phyloP scores from a whole-genome alignment of 2,113 vertebrate genomes.

The Psammodynastes pulverulentus region DNA sequence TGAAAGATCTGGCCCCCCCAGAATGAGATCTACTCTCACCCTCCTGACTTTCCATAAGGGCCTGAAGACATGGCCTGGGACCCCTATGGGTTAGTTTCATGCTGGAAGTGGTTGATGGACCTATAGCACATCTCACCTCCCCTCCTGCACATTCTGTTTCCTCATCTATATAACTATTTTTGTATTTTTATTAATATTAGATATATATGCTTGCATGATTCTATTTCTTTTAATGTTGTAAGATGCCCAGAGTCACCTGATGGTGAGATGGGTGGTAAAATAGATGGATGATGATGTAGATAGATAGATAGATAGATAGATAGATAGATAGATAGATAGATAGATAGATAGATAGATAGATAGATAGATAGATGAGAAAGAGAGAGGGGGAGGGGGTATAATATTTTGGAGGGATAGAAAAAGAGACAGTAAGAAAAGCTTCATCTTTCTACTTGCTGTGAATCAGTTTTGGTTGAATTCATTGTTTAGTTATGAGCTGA shows the following conservation, averaged over 20 bases:
- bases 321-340: accelerated
- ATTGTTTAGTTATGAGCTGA: background rate
- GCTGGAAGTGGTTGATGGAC: background rate
- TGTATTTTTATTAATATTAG: background rate
- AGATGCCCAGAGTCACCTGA: background rate
- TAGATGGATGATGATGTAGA: too few relatives aligned
- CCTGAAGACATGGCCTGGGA: background rate
- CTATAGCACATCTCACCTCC: background rate
- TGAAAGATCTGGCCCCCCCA: too few relatives aligned
- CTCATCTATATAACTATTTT: background rate
- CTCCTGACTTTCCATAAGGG: background rate
- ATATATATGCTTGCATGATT: background rate
- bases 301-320: too few relatives aligned
- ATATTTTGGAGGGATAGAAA: background rate
- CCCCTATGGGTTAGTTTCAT: background rate
- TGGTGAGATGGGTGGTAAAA: too few relatives aligned
- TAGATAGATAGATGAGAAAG: too few relatives aligned
- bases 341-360: accelerated
- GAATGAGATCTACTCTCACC: background rate
- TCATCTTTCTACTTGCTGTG: background rate
- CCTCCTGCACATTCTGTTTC: background rate
- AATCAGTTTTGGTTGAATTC: background rate
- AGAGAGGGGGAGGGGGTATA: too few relatives aligned
- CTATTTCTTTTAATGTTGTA: background rate
- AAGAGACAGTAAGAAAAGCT: background rate